A percentile compares a stretch with the other conserved stretches of the same genome.
Conservation (phyloP, 2,888 invertebrate species). For the Amphimallon solstitiale region DNA sequence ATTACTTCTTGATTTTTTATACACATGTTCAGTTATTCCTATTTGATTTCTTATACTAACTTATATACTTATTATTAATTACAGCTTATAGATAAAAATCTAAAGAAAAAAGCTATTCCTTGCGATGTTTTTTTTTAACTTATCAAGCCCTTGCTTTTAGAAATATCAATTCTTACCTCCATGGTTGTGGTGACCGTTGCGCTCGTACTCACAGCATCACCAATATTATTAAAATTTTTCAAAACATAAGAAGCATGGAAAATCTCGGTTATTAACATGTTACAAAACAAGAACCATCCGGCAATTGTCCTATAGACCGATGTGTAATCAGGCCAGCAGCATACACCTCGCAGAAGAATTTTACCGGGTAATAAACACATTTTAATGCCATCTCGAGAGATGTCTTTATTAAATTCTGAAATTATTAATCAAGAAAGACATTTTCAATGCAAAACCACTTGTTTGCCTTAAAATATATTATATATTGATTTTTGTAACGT, state of each 20-base stretch:
- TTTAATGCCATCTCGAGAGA: conserved; percentile 27
- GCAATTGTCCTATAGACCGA: neutral
- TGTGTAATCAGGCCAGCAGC: conserved; percentile 32
- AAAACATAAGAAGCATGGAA: conserved; percentile 29
- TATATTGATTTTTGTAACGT: neutral
- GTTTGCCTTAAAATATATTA: too few species aligned
- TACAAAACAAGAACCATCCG: conserved; percentile 26
- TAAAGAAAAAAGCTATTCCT: too few species aligned
- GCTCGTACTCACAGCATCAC: conserved; percentile 12
- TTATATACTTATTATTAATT: too few species aligned
- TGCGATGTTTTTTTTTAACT: too few species aligned
- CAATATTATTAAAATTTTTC: conserved; percentile 18
- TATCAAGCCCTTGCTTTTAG: neutral
- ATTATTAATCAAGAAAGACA: neutral
- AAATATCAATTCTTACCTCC: neutral
- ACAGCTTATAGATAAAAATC: too few species aligned
- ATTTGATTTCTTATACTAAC: too few species aligned
- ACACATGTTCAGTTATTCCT: too few species aligned
- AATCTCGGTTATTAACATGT: conserved; percentile 21
- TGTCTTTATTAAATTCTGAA: conserved; percentile 22
- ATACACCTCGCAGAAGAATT: conserved; percentile 21
- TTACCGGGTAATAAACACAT: conserved; percentile 19
- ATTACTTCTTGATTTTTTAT: too few species aligned
- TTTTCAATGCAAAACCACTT: too few species aligned
- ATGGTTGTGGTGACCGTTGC: conserved; percentile 35